Evolutionary conservation across 2,888 invertebrate species (phyloP).

Genomic region (Caenorhabditis panamensis): DNA sequence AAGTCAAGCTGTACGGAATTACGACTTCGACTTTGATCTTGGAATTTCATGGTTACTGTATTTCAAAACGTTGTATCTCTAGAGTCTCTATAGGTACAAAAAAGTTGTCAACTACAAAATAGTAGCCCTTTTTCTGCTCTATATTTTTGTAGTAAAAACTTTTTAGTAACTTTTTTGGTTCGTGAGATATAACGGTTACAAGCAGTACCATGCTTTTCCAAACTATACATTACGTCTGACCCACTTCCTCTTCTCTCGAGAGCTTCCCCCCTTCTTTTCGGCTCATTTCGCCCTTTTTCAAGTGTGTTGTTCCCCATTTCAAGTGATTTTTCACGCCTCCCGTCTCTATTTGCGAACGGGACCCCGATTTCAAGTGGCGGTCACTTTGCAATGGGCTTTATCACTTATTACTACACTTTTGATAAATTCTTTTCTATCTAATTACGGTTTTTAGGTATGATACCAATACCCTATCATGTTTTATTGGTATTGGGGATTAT

Average conservation of each 20-base stretch:
- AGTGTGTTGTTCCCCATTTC: slow-evolving; percentile 26
- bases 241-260: slow-evolving; percentile 3
- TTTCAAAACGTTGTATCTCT: too few relatives aligned
- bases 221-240: background rate
- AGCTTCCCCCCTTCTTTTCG: background rate
- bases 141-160: too few relatives aligned
- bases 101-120: too few relatives aligned
- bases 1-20: too few relatives aligned
- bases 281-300: background rate
- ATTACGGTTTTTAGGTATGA: slow-evolving; percentile 55
- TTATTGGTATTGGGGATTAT: slow-evolving; percentile 3
- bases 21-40: too few relatives aligned
- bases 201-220: background rate
- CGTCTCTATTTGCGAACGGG: background rate
- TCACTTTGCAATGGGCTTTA: too few relatives aligned
- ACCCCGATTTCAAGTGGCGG: background rate
- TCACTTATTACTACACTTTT: background rate
- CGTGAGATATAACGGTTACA: background rate
- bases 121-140: too few relatives aligned
- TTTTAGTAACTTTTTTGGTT: background rate
- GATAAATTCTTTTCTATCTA: background rate
- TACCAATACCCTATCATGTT: slow-evolving; percentile 42
- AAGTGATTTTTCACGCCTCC: slow-evolving; percentile 51
- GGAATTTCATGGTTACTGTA: too few relatives aligned
- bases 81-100: too few relatives aligned